Evolutionary conservation across 1,140 invertebrate genomes (phyloP).

Genomic region (Eueides isabella): DNA sequence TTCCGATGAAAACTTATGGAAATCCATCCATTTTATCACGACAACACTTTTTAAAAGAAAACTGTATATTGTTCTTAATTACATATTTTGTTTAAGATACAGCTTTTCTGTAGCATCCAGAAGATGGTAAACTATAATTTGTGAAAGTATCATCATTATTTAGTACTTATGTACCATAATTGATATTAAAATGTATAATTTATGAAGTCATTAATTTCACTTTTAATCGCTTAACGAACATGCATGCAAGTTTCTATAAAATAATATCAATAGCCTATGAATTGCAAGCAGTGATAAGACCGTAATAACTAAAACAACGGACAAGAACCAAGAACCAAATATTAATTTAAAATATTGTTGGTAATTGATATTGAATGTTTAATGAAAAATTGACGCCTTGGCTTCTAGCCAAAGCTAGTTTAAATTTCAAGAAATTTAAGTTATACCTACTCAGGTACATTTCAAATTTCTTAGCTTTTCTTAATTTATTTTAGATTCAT

Average conservation of each 20-base stretch:
- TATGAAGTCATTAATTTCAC: not conserved
- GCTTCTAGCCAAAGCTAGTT: too few relatives aligned
- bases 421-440: too few relatives aligned
- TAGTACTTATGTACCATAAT: not conserved
- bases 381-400: not conserved
- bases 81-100: not conserved
- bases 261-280: constrained; percentile 1
- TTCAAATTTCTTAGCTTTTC: not conserved
- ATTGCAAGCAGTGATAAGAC: constrained; percentile 8
- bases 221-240: not conserved
- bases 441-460: too few relatives aligned
- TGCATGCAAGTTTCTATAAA: not conserved
- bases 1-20: not conserved
- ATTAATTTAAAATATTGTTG: not conserved
- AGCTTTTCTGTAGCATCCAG: not conserved
- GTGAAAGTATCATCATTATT: constrained; percentile 1
- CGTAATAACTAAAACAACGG: not conserved
- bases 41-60: not conserved
- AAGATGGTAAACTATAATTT: not conserved
- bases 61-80: too few relatives aligned
- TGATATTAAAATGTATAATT: not conserved
- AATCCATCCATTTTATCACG: not conserved
- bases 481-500: not conserved
- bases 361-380: not conserved
- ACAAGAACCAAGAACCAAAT: not conserved